Evolutionary conservation across 2,113 vertebrate genomes (phyloP).

Genomic region (Dinomys branickii): DNA sequence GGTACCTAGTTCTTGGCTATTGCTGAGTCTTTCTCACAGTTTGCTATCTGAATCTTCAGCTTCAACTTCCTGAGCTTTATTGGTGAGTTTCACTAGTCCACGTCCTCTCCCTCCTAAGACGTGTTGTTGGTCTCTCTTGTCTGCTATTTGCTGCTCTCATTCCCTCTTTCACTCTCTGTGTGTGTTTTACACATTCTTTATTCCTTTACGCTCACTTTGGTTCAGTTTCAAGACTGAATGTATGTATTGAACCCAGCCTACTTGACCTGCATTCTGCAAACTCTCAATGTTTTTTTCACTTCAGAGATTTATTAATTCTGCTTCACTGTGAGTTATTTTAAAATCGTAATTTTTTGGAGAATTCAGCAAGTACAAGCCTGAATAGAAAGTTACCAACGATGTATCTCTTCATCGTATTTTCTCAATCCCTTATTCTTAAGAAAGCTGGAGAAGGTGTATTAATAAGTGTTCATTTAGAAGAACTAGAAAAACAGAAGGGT

Average conservation of each 20-base stretch:
- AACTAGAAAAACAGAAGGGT: neutral
- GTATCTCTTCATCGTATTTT: slow-evolving; percentile 9
- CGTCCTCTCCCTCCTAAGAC: neutral
- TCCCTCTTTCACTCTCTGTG: neutral
- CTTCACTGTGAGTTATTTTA: slow-evolving; percentile 1
- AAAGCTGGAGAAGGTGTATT: neutral
- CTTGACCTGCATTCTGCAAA: neutral
- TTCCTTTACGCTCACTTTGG: slow-evolving; percentile 6
- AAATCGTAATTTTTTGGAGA: neutral
- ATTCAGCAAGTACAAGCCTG: neutral
- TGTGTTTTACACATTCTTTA: neutral
- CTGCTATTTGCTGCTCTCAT: neutral
- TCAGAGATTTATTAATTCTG: slow-evolving; percentile 39
- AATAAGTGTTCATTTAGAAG: neutral
- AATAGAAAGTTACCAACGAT: neutral
- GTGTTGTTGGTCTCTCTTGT: neutral
- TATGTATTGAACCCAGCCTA: neutral
- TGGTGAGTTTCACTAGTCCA: neutral
- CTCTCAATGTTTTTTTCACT: slow-evolving; percentile 3
- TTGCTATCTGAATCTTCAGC: neutral
- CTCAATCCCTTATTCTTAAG: neutral
- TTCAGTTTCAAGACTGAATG: slow-evolving; percentile 12
- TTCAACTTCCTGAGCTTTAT: neutral
- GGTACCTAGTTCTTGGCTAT: neutral
- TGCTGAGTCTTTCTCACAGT: neutral